Evolutionary conservation across 2,888 invertebrate species (phyloP).

Genomic region (Lampropteryx suffumata): DNA sequence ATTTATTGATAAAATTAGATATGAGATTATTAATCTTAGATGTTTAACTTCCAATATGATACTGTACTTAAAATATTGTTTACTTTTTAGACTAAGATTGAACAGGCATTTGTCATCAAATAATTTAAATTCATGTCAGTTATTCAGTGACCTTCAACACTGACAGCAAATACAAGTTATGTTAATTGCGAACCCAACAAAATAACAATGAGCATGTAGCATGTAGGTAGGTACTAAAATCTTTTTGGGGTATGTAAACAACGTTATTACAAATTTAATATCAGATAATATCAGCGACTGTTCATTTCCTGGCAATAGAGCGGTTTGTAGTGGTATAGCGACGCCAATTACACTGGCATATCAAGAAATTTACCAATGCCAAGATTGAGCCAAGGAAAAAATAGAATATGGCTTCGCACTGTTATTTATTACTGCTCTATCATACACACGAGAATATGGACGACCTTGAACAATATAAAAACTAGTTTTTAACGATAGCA

Average conservation of each 20-base stretch:
- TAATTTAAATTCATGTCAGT: too few species aligned
- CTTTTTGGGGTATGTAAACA: too few species aligned
- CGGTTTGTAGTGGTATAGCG: constrained; percentile 19
- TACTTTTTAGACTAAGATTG: too few species aligned
- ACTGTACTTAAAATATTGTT: too few species aligned
- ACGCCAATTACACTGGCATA: constrained; percentile 36
- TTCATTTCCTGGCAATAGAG: constrained; percentile 22
- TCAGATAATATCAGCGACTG: constrained; percentile 8
- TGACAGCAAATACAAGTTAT: too few species aligned
- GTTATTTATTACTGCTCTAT: constrained; percentile 33
- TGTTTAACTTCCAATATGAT: too few species aligned
- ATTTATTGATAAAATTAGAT: neutral
- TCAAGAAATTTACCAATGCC: constrained; percentile 52
- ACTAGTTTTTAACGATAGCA: constrained; percentile 30
- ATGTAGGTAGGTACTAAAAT: too few species aligned
- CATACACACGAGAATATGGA: constrained; percentile 10
- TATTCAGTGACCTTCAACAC: too few species aligned
- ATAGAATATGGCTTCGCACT: constrained; percentile 54
- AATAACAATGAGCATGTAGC: too few species aligned
- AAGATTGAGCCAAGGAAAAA: constrained; percentile 42
- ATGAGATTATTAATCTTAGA: neutral
- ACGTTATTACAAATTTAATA: constrained; percentile 2
- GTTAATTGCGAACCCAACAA: too few species aligned
- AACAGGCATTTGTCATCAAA: too few species aligned
- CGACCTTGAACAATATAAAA: constrained; percentile 34